phyloP scores from a whole-genome alignment of 35 echinoderm and acorn worm genomes.

The Ophioderma brevispina region DNA sequence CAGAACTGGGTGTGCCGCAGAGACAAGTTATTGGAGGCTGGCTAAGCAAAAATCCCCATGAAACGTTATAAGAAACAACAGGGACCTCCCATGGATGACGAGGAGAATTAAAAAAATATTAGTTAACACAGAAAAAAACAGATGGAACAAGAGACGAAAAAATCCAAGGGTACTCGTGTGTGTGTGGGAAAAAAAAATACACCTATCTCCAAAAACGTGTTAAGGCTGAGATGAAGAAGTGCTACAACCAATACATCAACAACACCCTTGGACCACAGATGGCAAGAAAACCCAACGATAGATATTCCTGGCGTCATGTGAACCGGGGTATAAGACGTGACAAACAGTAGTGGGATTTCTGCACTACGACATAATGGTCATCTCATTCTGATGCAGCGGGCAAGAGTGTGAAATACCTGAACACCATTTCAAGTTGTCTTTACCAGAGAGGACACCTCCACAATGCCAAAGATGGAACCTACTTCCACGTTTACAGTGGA shows the following conservation, averaged over 20 bases:
- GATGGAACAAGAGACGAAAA: slow-evolving; percentile 33
- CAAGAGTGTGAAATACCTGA: slow-evolving; percentile 35
- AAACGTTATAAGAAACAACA: background rate
- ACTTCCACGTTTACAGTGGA: background rate
- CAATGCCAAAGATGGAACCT: background rate
- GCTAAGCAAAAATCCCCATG: slow-evolving; percentile 18
- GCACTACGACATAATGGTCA: slow-evolving; percentile 12
- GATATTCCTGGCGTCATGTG: slow-evolving; percentile 1
- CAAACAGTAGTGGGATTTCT: slow-evolving; percentile 18
- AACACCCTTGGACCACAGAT: slow-evolving; percentile 19
- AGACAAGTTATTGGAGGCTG: background rate
- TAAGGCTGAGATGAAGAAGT: slow-evolving; percentile 12
- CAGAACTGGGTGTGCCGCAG: slow-evolving; percentile 13
- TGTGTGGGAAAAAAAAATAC: no score
- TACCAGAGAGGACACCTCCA: slow-evolving; percentile 33
- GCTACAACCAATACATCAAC: slow-evolving; percentile 37
- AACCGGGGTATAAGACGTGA: slow-evolving; percentile 8
- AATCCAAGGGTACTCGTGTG: background rate
- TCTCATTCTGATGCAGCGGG: slow-evolving; percentile 6
- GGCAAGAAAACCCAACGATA: slow-evolving; percentile 30
- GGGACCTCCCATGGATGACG: slow-evolving; percentile 46
- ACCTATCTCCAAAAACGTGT: slow-evolving; percentile 14
- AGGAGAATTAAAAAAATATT: slow-evolving; percentile 23
- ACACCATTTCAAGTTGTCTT: slow-evolving; percentile 38
- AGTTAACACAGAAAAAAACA: slow-evolving; percentile 20